These are phyloP conservation scores for Orgyia antiqua DNA, from an alignment of 2,888 invertebrate species.

Conservation along the genomic window DNA sequence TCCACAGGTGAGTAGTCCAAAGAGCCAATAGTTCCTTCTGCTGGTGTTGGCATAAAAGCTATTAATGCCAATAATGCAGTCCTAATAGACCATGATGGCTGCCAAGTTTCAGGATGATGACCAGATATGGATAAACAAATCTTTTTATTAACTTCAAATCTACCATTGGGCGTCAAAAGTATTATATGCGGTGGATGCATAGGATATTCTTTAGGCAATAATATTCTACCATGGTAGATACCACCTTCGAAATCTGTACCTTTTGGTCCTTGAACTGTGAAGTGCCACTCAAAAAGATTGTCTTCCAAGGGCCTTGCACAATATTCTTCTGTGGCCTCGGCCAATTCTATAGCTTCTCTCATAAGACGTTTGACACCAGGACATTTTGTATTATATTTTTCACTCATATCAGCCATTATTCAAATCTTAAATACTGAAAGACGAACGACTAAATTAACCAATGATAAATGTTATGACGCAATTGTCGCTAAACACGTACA, in stretches of 20 bases:
- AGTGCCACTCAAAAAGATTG: conserved; percentile 98
- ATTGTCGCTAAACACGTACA: conserved; percentile 29
- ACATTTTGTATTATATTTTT: conserved; percentile 73
- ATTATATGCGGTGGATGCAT: conserved; percentile 98
- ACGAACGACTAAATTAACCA: conserved; percentile 14
- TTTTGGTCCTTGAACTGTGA: conserved; percentile 93
- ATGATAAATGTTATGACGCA: conserved; percentile 33
- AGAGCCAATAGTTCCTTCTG: conserved; percentile 93
- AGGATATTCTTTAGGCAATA: conserved; percentile 95
- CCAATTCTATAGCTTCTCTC: conserved; percentile 92
- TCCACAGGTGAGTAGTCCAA: conserved; percentile 93
- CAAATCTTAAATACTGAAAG: conserved; percentile 12
- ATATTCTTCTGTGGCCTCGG: conserved; percentile 92
- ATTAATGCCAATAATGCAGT: conserved; percentile 94
- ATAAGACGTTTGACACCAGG: conserved; percentile 95
- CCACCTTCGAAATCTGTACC: conserved; percentile 94
- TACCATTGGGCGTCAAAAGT: conserved; percentile 93
- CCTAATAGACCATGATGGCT: conserved; percentile 97
- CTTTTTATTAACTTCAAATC: conserved; percentile 95
- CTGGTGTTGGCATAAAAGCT: conserved; percentile 95
- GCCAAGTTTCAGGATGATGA: conserved; percentile 98
- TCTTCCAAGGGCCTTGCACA: conserved; percentile 94
- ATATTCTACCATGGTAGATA: conserved; percentile 93
- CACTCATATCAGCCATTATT: conserved; percentile 61
- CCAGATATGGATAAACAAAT: conserved; percentile 97